Base-by-base conservation (phyloP, 1,140 invertebrate genomes). In the Drosophila novamexicana region DNA sequence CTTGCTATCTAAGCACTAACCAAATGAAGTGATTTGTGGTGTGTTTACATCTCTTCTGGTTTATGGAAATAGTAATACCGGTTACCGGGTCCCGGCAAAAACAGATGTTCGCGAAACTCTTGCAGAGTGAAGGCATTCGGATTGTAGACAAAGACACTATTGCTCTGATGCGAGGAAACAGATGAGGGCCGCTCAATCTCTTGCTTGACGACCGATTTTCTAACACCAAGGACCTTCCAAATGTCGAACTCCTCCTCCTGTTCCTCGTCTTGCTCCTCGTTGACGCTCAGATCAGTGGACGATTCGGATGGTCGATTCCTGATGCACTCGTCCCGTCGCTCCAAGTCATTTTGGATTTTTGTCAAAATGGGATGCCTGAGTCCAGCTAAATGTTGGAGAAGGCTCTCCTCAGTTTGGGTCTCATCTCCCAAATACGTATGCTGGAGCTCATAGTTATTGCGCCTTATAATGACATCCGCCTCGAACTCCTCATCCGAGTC, bases 1-100 rank as follows among this genome's bases (percentile, higher is more conserved):
- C 22, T 29, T 29, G 4, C 22, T 4, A 22, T 22, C 22, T 29
- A 29, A 29, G 0, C 5, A 29, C 4, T 29, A 29, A 29, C 4
- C 3, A 29, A 29, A 5, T 29, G 22, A 29, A 29, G 22, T 18
- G 18, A 18, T 18, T 18, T 18, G 18, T 18, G 18, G 18, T 18
- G 18, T 29, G 3, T 7, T 29, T 7, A 34, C 53, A 50, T 42
- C 22, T 68, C 34, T 54, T 54, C 37, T 29, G 79, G 56, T 54
- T 40, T 29, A 22, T 86, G 76, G 16, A 88, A 71, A 50, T 74
- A 88, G 37, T 74, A 85, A 42, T 84, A 81, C 2, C 90, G 90
- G 56, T 91, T 79, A 6, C 12, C 29, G 2, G 82, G 80, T 2
- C 90, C 86, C 1, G 85, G 82, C 40, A 75, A 29, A 14, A 65